Percentiles rank a stretch among this genome's conserved stretches.
Conservation (phyloP, 2,888 invertebrate species). For the Acronicta alni region DNA sequence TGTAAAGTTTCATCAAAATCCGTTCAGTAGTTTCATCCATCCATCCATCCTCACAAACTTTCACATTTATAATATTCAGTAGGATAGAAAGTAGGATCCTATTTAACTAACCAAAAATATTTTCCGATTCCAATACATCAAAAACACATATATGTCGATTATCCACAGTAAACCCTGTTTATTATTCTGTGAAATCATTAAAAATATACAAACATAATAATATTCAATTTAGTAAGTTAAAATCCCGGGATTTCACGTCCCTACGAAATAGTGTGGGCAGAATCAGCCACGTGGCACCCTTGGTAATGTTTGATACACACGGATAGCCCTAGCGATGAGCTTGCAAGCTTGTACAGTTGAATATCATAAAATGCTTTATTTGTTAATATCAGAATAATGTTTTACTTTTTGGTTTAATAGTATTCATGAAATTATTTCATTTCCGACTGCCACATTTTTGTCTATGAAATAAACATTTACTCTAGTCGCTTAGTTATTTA, state of each 20-base stretch:
- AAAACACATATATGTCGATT: constrained; percentile 13
- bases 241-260: constrained; percentile 66
- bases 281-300: constrained; percentile 72
- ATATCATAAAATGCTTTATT: background rate
- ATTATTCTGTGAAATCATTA: constrained; percentile 35
- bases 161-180: constrained; percentile 15
- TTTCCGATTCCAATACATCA: constrained; percentile 25
- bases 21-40: no score
- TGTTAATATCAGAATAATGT: no score
- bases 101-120: background rate
- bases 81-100: no score
- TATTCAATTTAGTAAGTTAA: constrained; percentile 66
- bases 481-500: no score
- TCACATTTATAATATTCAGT: no score
- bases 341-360: background rate
- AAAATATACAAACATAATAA: constrained; percentile 55
- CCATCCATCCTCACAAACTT: no score
- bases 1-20: no score
- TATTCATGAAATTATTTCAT: no score
- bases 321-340: background rate
- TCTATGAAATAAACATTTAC: no score
- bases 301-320: constrained; percentile 65
- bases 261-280: constrained; percentile 64
- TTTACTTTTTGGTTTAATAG: no score
- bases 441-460: no score